Conservation (phyloP, 53 echinoderm and acorn worm species). For the Henricia sp. region DNA sequence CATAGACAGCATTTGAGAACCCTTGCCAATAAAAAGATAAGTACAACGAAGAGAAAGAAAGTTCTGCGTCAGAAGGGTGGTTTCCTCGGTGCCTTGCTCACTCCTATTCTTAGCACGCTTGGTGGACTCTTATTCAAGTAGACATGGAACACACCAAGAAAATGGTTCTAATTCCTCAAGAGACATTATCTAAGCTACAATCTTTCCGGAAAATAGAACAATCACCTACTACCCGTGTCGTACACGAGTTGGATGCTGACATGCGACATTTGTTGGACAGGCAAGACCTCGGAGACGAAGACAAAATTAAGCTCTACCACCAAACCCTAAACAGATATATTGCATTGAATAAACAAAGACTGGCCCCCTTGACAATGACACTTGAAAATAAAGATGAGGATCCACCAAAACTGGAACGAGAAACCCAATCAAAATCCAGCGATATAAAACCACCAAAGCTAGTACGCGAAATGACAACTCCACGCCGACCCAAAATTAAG, state of each 20-base stretch:
- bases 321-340: too few species aligned
- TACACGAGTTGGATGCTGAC: constrained; percentile 39
- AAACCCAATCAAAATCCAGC: too few species aligned
- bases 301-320: too few species aligned
- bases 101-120: constrained; percentile 15
- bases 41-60: constrained; percentile 54
- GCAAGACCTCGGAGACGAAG: constrained; percentile 39
- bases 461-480: neutral
- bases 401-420: neutral
- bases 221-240: constrained; percentile 43
- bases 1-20: constrained; percentile 48
- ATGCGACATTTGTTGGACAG: constrained; percentile 43
- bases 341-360: too few species aligned
- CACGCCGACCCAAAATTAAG: neutral
- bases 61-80: constrained; percentile 51
- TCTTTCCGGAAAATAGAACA: constrained; percentile 28
- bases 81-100: too few species aligned
- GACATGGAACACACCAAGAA: constrained; percentile 63
- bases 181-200: constrained; percentile 52
- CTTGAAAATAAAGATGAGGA: too few species aligned
- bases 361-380: too few species aligned
- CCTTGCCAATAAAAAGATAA: constrained; percentile 59
- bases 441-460: neutral
- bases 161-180: constrained; percentile 68
- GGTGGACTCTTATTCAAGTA: constrained; percentile 40